Evolutionary conservation across 2,797 vertebrate species (phyloP).

Genomic region (Cyclura pinguis): DNA sequence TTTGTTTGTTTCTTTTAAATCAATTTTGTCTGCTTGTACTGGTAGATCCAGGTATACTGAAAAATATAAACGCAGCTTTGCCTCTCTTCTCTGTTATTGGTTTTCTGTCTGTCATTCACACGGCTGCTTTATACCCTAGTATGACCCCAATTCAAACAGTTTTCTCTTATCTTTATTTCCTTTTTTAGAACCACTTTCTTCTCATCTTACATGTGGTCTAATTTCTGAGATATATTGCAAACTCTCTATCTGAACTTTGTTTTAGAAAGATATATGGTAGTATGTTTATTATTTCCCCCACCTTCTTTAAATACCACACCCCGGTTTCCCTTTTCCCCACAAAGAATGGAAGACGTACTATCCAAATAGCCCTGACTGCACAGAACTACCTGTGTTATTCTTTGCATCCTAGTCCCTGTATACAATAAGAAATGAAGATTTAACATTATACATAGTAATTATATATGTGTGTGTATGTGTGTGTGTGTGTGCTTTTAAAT

Average conservation of each 20-base stretch:
- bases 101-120: slow-evolving; percentile 6
- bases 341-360: not conserved
- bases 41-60: not conserved
- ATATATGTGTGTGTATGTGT: too few relatives aligned
- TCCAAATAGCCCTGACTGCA: not conserved
- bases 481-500: too few relatives aligned
- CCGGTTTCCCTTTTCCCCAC: not conserved
- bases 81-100: slow-evolving; percentile 17
- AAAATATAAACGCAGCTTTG: slow-evolving; percentile 28
- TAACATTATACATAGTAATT: not conserved
- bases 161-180: slow-evolving; percentile 16
- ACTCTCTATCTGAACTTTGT: not conserved
- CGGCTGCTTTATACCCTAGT: slow-evolving; percentile 17
- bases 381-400: not conserved
- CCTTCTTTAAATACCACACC: not conserved
- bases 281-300: not conserved
- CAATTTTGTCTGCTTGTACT: not conserved
- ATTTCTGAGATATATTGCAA: not conserved
- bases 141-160: not conserved
- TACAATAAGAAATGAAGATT: not conserved
- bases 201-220: not conserved
- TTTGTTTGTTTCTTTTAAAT: not conserved
- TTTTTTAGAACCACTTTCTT: slow-evolving; percentile 23
- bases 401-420: not conserved
- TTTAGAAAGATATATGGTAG: not conserved